Evolutionary conservation across 2,113 vertebrate genomes (phyloP), one percentile per base, ranked within the genome.

Genomic region (Chaenogobius annularis): DNA sequence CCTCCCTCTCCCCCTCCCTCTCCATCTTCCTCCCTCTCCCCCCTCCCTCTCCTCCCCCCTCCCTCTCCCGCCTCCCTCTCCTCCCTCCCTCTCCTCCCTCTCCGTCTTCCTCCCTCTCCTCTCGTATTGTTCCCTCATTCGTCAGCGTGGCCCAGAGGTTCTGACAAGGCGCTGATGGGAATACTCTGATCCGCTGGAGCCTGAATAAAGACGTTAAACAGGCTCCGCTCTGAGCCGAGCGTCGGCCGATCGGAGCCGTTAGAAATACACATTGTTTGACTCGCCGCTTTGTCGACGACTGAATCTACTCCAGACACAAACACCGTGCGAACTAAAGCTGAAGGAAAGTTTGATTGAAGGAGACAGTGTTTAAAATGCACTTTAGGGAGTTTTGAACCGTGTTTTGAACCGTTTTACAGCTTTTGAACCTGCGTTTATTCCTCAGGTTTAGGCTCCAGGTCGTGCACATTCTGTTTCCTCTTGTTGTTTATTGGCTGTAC

Each of bases 151-250:
- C 58, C 64, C 5, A 46, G 74, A 61, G n/a, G 43, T 69, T 65
- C 69, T 72, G 70, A 84, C 72, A 72, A 68, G 8, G 3, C 23
- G 74, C 85, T 79, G 81, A 84, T 81, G 77, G 74, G 78, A 83
- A 80, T 17, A 59, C 13, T 73, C 75, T 71, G 50, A 64, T 15
- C 72, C 61, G 11, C 35, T 20, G 48, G 62, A 69, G 47, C 71
- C 48, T 69, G 76, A 77, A 74, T 73, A 61, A 72, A 81, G 68
- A 11, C 31, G 9, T 63, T 63, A 19, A 63, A 40, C 61, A 26
- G 55, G 13, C 54, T 13, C 26, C 1, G 55, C n/a, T 2, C n/a
- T 11, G n/a, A 56, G 22, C 52, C 3, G 55, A 58, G 20, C 13
- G 58, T 11, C 50, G 19, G 17, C 17, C 37, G 37, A n/a, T 52